Evolutionary conservation across 1,140 invertebrate genomes (phyloP).

Genomic region (Harpegnathos saltator): DNA sequence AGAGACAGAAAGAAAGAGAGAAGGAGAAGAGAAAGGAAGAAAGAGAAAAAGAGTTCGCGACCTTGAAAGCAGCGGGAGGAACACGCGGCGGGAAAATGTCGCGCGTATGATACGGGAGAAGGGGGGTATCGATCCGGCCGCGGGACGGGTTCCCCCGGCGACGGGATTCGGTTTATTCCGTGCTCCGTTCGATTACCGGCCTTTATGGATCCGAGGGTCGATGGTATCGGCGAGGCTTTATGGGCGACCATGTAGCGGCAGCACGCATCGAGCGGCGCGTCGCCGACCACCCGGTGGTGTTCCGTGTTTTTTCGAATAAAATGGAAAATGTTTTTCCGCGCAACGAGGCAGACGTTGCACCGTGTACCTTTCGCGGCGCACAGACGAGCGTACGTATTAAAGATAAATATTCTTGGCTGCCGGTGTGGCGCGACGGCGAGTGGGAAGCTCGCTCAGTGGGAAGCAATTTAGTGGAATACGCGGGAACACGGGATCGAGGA

Average conservation of each 20-base stretch:
- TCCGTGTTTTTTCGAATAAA: constrained; percentile 48
- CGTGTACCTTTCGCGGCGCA: constrained; percentile 48
- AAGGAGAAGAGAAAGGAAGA: not conserved
- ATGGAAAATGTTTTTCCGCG: constrained; percentile 60
- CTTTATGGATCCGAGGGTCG: constrained; percentile 60
- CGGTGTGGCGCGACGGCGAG: constrained; percentile 39
- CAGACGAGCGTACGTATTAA: constrained; percentile 59
- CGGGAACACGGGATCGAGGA: constrained; percentile 51
- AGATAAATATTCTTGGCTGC: constrained; percentile 61
- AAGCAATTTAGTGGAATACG: constrained; percentile 61
- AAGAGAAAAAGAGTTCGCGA: constrained; percentile 46
- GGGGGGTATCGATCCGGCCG: constrained; percentile 29
- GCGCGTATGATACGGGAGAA: constrained; percentile 1
- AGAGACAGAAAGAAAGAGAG: not conserved
- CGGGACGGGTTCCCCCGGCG: constrained; percentile 19
- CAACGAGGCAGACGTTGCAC: constrained; percentile 43
- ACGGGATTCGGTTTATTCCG: constrained; percentile 65
- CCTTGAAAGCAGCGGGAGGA: constrained; percentile 14
- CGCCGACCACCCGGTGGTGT: constrained; percentile 47
- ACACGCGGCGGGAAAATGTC: constrained; percentile 12
- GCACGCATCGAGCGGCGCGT: constrained; percentile 34
- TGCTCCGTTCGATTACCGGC: constrained; percentile 60
- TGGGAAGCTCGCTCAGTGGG: constrained; percentile 43
- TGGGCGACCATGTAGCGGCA: constrained; percentile 57
- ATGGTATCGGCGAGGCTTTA: constrained; percentile 59